Evolutionary conservation across 1,140 invertebrate genomes (phyloP).

Genomic region (Propsilocerus akamusi): DNA sequence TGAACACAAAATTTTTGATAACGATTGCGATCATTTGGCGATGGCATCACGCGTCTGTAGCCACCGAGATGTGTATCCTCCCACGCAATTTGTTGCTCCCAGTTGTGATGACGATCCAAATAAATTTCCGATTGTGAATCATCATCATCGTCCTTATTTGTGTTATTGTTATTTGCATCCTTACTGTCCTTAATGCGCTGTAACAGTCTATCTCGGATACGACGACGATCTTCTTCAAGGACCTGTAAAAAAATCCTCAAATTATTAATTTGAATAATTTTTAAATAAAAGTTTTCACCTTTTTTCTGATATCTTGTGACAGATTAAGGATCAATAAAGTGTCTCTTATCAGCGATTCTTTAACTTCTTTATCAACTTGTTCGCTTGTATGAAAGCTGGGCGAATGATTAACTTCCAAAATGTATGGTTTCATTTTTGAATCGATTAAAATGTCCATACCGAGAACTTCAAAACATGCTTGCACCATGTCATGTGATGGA

Average conservation of each 20-base stretch:
- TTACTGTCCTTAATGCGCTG: constrained; percentile 23
- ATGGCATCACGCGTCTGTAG: constrained; percentile 28
- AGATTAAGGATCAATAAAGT: constrained; percentile 71
- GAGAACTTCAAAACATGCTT: constrained; percentile 77
- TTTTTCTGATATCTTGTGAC: constrained; percentile 54
- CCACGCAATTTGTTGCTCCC: constrained; percentile 48
- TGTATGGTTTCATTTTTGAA: constrained; percentile 62
- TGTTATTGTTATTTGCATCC: neutral
- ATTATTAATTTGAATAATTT: constrained; percentile 13
- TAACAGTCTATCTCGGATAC: constrained; percentile 41
- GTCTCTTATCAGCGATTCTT: constrained; percentile 60
- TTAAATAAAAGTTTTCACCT: too few relatives aligned
- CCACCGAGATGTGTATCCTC: constrained; percentile 60
- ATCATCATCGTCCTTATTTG: neutral
- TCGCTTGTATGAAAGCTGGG: constrained; percentile 81
- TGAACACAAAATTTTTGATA: constrained; percentile 34
- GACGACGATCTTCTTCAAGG: constrained; percentile 46
- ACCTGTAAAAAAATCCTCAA: constrained; percentile 17
- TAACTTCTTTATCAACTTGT: constrained; percentile 63
- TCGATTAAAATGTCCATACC: constrained; percentile 79
- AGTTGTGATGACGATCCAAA: constrained; percentile 5
- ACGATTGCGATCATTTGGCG: constrained; percentile 11
- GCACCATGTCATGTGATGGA: constrained; percentile 60
- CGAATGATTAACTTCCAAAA: constrained; percentile 82
- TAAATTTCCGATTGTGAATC: neutral